Conservation (phyloP, 2,888 invertebrate genomes). For the Phragmatobia fuliginosa region DNA sequence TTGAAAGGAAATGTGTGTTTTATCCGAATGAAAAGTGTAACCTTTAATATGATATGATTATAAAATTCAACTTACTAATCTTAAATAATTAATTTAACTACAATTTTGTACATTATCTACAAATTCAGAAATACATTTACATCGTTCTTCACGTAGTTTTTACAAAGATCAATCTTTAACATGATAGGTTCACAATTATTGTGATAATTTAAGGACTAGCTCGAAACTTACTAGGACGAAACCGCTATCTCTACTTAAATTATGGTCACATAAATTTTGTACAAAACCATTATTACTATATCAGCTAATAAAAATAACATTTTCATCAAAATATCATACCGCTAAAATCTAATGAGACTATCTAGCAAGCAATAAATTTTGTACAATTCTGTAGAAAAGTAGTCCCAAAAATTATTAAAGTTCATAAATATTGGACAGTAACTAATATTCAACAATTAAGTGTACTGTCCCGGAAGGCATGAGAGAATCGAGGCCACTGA, state of each 20-base stretch:
- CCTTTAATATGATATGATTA: constrained; percentile 82
- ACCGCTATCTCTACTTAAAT: constrained; percentile 75
- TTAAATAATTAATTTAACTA: constrained; percentile 77
- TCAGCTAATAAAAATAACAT: constrained; percentile 58
- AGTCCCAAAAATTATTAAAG: constrained; percentile 67
- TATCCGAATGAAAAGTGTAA: constrained; percentile 67
- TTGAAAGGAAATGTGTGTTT: constrained; percentile 57
- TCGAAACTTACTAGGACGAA: constrained; percentile 84
- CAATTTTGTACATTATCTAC: constrained; percentile 83
- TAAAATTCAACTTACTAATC: constrained; percentile 81
- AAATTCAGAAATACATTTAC: constrained; percentile 73
- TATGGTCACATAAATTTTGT: constrained; percentile 79
- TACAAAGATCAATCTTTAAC: constrained; percentile 52
- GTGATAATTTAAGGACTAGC: constrained; percentile 79
- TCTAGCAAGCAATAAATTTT: constrained; percentile 66
- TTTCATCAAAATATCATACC: constrained; percentile 56
- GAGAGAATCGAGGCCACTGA: constrained; percentile 73
- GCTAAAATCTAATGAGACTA: constrained; percentile 58
- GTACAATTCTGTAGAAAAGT: constrained; percentile 75
- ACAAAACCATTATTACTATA: constrained; percentile 70
- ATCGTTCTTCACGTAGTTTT: constrained; percentile 62
- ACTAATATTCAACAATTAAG: constrained; percentile 56
- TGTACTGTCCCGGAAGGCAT: constrained; percentile 69
- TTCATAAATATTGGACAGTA: constrained; percentile 65
- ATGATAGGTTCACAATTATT: constrained; percentile 56